Evolutionary conservation across 2,113 vertebrate species (phyloP).

Genomic region (Eurypyga helias): DNA sequence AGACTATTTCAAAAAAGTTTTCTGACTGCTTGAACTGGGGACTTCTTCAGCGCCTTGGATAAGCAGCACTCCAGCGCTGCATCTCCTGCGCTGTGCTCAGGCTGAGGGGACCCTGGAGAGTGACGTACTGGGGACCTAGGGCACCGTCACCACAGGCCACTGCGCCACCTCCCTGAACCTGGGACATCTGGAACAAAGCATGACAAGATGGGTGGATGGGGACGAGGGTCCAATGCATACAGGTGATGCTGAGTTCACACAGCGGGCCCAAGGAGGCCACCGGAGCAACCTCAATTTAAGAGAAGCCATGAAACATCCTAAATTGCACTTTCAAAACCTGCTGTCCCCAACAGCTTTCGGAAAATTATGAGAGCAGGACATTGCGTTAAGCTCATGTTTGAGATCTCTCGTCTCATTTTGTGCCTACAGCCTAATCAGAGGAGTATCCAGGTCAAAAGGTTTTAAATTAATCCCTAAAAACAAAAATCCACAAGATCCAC

Average conservation of each 20-base stretch:
- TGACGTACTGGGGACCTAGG: accelerated
- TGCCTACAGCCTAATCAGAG: not conserved
- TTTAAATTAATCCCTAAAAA: conserved; percentile 1
- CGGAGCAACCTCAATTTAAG: not conserved
- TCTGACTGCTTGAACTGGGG: not conserved
- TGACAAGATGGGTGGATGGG: accelerated
- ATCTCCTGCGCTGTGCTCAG: not conserved
- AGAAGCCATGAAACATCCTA: not conserved
- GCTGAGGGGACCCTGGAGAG: not conserved
- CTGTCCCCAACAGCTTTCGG: not conserved
- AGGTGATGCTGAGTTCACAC: not conserved
- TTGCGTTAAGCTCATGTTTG: not conserved
- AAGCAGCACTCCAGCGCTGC: not conserved
- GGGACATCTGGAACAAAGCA: not conserved
- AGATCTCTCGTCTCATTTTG: not conserved
- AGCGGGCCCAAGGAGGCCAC: not conserved
- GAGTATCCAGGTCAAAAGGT: conserved; percentile 13
- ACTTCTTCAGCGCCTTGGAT: not conserved
- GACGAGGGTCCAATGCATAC: accelerated
- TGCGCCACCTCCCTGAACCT: not conserved
- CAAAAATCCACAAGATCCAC: not conserved
- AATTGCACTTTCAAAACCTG: not conserved
- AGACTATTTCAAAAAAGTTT: not conserved
- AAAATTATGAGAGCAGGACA: not conserved
- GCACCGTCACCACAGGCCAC: not conserved